These are phyloP conservation scores for Drosophila heteroneura DNA, from an alignment of 2,888 invertebrate species.

Conservation along the genomic window DNA sequence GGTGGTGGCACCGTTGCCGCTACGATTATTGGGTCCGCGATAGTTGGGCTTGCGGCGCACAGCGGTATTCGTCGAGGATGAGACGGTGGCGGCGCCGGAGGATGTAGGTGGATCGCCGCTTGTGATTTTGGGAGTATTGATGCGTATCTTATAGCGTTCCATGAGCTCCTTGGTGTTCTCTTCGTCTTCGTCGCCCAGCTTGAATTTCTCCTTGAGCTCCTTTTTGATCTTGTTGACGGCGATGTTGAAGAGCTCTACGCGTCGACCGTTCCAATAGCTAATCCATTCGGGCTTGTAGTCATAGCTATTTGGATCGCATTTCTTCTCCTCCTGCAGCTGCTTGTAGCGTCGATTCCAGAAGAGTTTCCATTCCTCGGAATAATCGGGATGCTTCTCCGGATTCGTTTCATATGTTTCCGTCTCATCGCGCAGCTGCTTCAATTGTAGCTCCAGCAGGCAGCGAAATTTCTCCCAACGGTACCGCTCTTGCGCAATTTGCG, in stretches of 20 bases:
- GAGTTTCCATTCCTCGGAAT: constrained; percentile 95
- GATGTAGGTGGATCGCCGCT: background rate
- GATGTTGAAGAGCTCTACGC: constrained; percentile 91
- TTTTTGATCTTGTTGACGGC: constrained; percentile 89
- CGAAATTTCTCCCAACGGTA: constrained; percentile 87
- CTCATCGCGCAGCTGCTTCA: constrained; percentile 87
- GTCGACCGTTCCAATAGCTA: constrained; percentile 92
- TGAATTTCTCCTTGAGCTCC: constrained; percentile 89
- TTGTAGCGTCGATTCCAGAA: constrained; percentile 95
- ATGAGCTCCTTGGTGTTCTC: constrained; percentile 83
- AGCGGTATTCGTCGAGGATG: background rate
- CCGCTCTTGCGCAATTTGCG: constrained; percentile 85
- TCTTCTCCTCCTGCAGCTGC: constrained; percentile 89
- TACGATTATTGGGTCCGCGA: constrained; percentile 29
- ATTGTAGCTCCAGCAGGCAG: constrained; percentile 83
- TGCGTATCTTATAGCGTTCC: constrained; percentile 83
- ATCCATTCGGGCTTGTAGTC: constrained; percentile 97
- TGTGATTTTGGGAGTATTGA: constrained; percentile 47
- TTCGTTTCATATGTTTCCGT: constrained; percentile 92
- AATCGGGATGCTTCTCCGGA: constrained; percentile 95
- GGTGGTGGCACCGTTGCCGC: constrained; percentile 7
- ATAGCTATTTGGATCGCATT: constrained; percentile 90
- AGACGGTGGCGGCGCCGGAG: background rate
- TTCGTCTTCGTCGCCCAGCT: constrained; percentile 86
- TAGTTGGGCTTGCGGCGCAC: constrained; percentile 58